Conservation (phyloP, 1,140 invertebrate species). For the Heliconius hewitsoni region DNA sequence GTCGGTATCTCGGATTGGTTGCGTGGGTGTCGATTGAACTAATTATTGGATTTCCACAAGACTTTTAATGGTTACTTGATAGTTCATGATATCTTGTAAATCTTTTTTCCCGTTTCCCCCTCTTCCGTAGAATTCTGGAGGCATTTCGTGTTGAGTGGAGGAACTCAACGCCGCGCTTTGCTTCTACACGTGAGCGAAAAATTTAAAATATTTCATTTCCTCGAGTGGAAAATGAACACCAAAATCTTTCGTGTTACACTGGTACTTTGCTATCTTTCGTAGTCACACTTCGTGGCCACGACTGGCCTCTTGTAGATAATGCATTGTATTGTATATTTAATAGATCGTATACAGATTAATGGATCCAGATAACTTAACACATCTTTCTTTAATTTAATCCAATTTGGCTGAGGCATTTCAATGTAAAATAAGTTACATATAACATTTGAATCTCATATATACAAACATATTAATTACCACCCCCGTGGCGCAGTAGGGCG, state of each 20-base stretch:
- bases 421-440: neutral
- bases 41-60: slow-evolving; percentile 31
- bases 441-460: neutral
- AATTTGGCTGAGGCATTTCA: neutral
- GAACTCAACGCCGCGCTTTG: too few relatives aligned
- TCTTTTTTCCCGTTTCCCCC: too few relatives aligned
- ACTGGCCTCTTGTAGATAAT: too few relatives aligned
- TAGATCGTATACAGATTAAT: neutral
- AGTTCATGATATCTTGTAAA: neutral
- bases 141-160: too few relatives aligned
- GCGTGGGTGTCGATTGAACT: slow-evolving; percentile 37
- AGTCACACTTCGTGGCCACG: too few relatives aligned
- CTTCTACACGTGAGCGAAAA: too few relatives aligned
- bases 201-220: too few relatives aligned
- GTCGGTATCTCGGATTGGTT: slow-evolving; percentile 36
- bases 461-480: neutral
- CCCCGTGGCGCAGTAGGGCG: neutral
- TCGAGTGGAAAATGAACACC: too few relatives aligned
- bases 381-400: neutral
- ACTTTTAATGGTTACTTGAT: neutral
- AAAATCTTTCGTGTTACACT: too few relatives aligned
- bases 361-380: neutral
- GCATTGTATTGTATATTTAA: neutral
- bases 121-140: too few relatives aligned
- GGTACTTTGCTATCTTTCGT: too few relatives aligned